Base-by-base conservation (phyloP, 2,888 invertebrate species). In the Pantelozetes paolii region DNA sequence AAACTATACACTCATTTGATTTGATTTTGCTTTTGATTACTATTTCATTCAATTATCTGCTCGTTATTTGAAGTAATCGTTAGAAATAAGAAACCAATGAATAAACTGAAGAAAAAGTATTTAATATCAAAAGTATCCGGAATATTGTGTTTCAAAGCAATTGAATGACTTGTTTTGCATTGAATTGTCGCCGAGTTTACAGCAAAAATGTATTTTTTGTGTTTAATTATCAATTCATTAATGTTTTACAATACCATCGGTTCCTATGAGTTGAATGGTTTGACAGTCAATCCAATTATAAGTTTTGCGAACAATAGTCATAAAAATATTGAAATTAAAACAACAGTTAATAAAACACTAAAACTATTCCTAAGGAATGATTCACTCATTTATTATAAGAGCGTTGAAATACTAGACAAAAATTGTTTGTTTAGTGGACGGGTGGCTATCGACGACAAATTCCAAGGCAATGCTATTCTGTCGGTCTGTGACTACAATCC, bases 361-460 rank as follows among this genome's bases (percentile, higher is more conserved):
- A 67, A n/a, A 40, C 36, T 67, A 36, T 42, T 9, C 1, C n/a
- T 67, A 0, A 1, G 13, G 23, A 40, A 36, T 6, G 20, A 40
- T 67, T 40, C 67, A 8, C 36, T 67, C 5, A 2, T 40, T 67
- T 67, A 20, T 40, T n/a, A n/a, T 13, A 15, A 20, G 30, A 67
- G 40, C 5, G n/a, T 32, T 1, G 20, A 67, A 40, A 36, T 67
- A 13, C 67, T 67, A 15, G 42, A 67, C 42, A 67, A 67, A 20
- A 40, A 67, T 20, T 67, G 67, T 42, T 20, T 67, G 23, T 36
- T 67, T 18, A 40, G n/a, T n/a, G 67, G 67, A 2, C 11, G 23
- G 0, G 30, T 67, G 13, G n/a, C 18, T 13, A 40, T 67, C 1
- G 23, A 67, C 1, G 6, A 23, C 20, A 11, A 67, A 40, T 20